These are phyloP conservation scores for Crambe crambe DNA, from an alignment of 37 sponge, comb jelly and placozoan species.

Conservation along the genomic window DNA sequence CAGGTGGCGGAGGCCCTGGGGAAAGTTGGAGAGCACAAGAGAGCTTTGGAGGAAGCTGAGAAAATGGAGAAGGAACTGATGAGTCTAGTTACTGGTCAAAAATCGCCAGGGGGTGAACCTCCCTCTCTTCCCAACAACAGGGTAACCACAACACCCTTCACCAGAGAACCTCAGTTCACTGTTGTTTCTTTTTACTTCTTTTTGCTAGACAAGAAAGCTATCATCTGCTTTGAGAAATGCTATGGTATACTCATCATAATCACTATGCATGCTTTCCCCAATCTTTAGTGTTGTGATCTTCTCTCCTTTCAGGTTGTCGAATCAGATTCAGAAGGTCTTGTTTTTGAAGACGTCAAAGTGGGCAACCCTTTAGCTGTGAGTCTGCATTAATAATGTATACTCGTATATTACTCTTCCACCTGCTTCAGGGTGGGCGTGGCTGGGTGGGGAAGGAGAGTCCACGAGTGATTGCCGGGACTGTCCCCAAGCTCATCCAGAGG, in stretches of 20 bases:
- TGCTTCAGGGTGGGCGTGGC: constrained; percentile 18
- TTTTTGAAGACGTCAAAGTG: constrained; percentile 27
- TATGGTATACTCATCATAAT: too few relatives aligned
- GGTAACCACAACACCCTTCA: too few relatives aligned
- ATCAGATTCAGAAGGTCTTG: constrained; percentile 35
- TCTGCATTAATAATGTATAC: neutral
- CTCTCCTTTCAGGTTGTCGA: constrained; percentile 30
- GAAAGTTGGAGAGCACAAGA: constrained; percentile 59
- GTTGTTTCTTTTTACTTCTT: neutral
- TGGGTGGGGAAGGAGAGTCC: constrained; percentile 68
- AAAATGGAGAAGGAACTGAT: constrained; percentile 71
- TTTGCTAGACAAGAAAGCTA: neutral
- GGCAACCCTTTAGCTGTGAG: neutral
- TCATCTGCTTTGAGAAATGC: neutral
- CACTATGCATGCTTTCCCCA: neutral
- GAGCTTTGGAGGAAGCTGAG: constrained; percentile 68
- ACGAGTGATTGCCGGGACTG: constrained; percentile 69
- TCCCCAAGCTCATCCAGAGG: constrained; percentile 61
- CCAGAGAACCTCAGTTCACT: too few relatives aligned
- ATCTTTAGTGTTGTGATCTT: neutral
- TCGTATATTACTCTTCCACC: neutral
- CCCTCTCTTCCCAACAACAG: too few relatives aligned
- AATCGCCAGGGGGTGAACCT: neutral
- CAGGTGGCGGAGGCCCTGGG: constrained; percentile 70
- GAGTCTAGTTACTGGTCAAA: constrained; percentile 74